These are phyloP conservation scores for Pentalonia nigronervosa DNA, from an alignment of 1,140 invertebrate genomes.

Conservation along the genomic window DNA sequence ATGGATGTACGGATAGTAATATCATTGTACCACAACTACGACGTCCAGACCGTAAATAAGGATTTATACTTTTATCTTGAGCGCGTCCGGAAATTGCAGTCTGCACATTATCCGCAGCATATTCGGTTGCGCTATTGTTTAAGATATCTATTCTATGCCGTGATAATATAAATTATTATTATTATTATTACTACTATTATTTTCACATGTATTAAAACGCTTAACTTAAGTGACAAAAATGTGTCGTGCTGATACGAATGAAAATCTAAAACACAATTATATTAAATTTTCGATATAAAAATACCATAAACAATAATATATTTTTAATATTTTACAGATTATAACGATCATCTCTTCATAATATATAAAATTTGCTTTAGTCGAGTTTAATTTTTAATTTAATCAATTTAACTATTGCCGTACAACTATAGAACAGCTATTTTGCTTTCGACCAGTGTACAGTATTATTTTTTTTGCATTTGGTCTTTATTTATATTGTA, in stretches of 20 bases:
- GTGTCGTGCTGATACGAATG: neutral
- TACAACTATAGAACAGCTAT: neutral
- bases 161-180: neutral
- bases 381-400: neutral
- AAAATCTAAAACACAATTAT: neutral
- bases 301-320: neutral
- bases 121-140: neutral
- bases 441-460: neutral
- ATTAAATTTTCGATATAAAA: neutral
- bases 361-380: neutral
- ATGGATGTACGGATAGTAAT: neutral
- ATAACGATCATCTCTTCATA: neutral
- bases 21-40: slow-evolving; percentile 12
- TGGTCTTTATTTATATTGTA: neutral
- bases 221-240: neutral
- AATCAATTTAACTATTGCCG: too few species aligned
- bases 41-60: neutral
- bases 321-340: neutral
- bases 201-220: neutral
- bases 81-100: neutral
- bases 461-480: neutral
- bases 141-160: neutral
- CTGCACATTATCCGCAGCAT: neutral
- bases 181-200: neutral
- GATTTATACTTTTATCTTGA: neutral